Conservation (phyloP, 2,888 invertebrate genomes). For the Agrotis exclamationis region DNA sequence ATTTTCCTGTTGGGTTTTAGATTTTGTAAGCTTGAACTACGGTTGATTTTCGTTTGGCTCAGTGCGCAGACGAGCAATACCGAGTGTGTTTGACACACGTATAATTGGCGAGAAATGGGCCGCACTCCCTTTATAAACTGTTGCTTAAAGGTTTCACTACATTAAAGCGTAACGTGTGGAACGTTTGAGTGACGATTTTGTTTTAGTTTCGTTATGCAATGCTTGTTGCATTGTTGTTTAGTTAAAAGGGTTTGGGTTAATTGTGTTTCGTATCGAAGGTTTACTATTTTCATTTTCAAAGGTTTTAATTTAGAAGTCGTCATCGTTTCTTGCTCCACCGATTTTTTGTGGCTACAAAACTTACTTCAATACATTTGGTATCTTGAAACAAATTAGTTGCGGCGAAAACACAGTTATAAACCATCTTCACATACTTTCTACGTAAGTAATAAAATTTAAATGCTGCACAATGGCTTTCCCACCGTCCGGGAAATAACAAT, state of each 20-base stretch:
- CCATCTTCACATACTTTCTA: too few relatives aligned
- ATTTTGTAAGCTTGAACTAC: slow-evolving; percentile 61
- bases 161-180: slow-evolving; percentile 62
- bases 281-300: background rate
- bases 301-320: too few relatives aligned
- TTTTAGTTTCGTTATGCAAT: slow-evolving; percentile 51
- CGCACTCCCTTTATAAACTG: slow-evolving; percentile 80
- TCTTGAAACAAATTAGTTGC: background rate
- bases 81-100: slow-evolving; percentile 86
- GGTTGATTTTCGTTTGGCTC: slow-evolving; percentile 56
- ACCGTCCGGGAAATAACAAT: background rate
- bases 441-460: too few relatives aligned
- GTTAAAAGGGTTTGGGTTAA: background rate
- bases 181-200: slow-evolving; percentile 49
- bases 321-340: background rate
- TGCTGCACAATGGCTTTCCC: background rate
- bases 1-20: slow-evolving; percentile 43
- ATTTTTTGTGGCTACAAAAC: background rate
- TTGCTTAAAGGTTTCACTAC: slow-evolving; percentile 70
- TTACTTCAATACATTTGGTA: background rate
- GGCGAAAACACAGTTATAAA: too few relatives aligned
- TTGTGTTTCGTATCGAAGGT: background rate
- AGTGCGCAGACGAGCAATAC: slow-evolving; percentile 58
- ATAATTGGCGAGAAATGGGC: slow-evolving; percentile 89
- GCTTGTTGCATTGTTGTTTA: slow-evolving; percentile 41